Evolutionary conservation across 2,888 invertebrate species (phyloP), one percentile per base, ranked within the genome.

Genomic region (Eupithecia dodoneata): DNA sequence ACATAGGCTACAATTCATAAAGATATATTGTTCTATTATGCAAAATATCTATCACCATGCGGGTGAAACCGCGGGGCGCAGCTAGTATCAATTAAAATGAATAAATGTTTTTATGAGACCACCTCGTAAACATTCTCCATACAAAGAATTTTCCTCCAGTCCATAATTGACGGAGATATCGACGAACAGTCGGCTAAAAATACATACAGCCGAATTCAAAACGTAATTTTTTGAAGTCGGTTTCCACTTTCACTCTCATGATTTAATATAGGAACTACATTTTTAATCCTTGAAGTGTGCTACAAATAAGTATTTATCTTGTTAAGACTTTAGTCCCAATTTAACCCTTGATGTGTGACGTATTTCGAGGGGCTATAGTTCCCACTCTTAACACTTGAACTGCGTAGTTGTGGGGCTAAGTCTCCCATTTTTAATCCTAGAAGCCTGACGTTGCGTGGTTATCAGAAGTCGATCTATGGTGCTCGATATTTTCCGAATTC

Each of bases 401-500:
- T 59, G 10, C 9, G 18, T 18, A 1, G 18, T 18, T 18, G 18
- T n/a, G n/a, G 30, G 18, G 10, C 3, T 59, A 59, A 0, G n/a
- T 2, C 55, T 59, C 2, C 30, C 30, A 63, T 0, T 30, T 59
- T 18, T 63, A 30, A 59, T n/a, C 18, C 55, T 59, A 18, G 18
- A 59, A 63, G 63, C 63, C 4, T 63, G 18, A 63, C 18, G 59
- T 30, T 30, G 42, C 42, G 42, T 42, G 15, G 66, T 2, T 66
- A 42, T 63, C 63, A 63, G 63, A 30, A 66, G 66, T 42, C 66
- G 42, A 42, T 18, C 66, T 84, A 84, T 80, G 82, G 83, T 87
- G 88, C 88, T 87, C 86, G 76, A 80, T 78, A 70, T 49, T 74
- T 84, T 81, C 82, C 86, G 85, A 78, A 75, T 80, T 85, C 74